These are phyloP conservation scores for Anoplolepis gracilipes DNA, from an alignment of 1,140 invertebrate genomes.

Conservation along the genomic window DNA sequence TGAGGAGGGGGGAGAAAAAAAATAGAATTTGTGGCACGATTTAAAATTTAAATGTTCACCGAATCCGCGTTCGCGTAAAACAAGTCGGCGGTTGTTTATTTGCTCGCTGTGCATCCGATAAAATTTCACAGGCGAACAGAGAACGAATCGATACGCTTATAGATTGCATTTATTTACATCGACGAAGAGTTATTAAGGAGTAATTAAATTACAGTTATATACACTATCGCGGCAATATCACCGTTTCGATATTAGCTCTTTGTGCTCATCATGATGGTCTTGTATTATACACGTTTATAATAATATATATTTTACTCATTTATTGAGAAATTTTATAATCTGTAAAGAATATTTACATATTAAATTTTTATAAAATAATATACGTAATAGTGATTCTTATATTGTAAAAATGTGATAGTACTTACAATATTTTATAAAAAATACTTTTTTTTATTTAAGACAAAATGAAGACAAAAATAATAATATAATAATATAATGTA, in stretches of 20 bases:
- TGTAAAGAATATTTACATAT: slow-evolving; percentile 1
- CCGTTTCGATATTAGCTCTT: slow-evolving; percentile 35
- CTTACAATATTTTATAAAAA: neutral
- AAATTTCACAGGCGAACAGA: slow-evolving; percentile 38
- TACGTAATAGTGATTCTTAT: neutral
- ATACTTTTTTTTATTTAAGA: no score
- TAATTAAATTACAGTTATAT: slow-evolving; percentile 47
- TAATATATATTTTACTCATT: neutral
- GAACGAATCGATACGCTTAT: slow-evolving; percentile 49
- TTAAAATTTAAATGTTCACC: slow-evolving; percentile 57
- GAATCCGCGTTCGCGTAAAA: slow-evolving; percentile 55
- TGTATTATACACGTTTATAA: neutral
- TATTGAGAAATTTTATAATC: neutral
- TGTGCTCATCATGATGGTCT: neutral
- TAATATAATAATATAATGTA: no score
- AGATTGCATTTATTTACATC: slow-evolving; percentile 24
- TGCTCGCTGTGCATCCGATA: slow-evolving; percentile 11
- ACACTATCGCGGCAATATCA: slow-evolving; percentile 5
- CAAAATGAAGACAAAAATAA: no score
- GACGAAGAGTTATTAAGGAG: slow-evolving; percentile 50
- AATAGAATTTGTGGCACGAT: slow-evolving; percentile 24
- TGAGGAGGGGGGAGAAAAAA: neutral
- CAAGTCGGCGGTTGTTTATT: slow-evolving; percentile 56
- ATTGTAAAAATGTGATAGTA: neutral
- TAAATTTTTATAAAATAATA: neutral